Evolutionary conservation across 2,797 vertebrate genomes (phyloP).

Genomic region (Tokudaia muenninki): DNA sequence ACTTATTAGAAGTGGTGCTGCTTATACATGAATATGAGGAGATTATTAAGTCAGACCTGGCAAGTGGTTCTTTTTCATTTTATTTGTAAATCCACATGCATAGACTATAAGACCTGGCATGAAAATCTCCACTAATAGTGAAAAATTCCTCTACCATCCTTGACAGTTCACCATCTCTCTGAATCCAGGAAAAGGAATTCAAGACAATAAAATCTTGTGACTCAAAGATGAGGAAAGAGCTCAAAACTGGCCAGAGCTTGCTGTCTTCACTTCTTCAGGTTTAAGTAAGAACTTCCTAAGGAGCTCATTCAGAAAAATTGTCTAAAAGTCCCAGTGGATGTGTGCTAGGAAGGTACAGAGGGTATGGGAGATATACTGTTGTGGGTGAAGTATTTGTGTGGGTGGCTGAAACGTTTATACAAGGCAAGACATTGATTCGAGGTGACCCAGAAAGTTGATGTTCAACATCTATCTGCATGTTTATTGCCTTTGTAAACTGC

Average conservation of each 20-base stretch:
- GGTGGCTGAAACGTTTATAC: background rate
- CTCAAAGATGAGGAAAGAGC: background rate
- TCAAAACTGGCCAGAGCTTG: background rate
- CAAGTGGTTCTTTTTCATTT: background rate
- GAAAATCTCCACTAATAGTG: background rate
- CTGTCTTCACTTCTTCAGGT: background rate
- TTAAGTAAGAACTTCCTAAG: background rate
- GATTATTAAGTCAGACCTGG: background rate
- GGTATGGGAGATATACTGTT: background rate
- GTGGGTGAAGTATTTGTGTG: background rate
- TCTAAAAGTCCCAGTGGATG: background rate
- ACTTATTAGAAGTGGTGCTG: background rate
- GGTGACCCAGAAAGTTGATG: background rate
- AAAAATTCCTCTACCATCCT: too few species aligned
- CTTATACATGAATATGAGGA: background rate
- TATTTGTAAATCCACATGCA: background rate
- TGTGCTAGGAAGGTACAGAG: accelerated
- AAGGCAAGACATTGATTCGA: slow-evolving; percentile 7
- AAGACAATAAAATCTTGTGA: background rate
- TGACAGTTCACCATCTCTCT: background rate
- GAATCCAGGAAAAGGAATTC: background rate
- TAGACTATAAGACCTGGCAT: background rate
- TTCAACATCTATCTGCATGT: background rate
- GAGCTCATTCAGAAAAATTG: background rate
- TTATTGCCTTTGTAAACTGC: background rate